These are phyloP conservation scores for Philopotamus ludificatus DNA, from an alignment of 1,140 invertebrate genomes.

Conservation along the genomic window DNA sequence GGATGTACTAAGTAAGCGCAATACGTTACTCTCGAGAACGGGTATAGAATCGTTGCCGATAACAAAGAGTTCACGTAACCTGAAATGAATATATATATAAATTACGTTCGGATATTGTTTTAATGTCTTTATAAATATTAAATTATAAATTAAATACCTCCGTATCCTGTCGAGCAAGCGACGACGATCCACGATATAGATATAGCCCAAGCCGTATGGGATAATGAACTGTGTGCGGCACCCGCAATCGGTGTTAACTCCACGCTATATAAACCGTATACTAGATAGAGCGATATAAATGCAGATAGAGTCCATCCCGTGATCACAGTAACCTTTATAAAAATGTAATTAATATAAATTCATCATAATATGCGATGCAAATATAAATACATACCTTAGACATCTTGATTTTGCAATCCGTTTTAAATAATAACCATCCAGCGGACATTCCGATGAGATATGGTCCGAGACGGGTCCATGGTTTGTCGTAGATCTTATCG, in stretches of 20 bases:
- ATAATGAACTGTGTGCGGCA: conserved; percentile 79
- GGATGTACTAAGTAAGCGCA: conserved; percentile 82
- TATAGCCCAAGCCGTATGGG: conserved; percentile 81
- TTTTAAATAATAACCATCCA: conserved; percentile 80
- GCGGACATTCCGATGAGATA: conserved; percentile 82
- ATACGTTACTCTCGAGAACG: conserved; percentile 81
- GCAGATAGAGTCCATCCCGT: conserved; percentile 69
- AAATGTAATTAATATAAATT: background rate
- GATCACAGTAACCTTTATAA: conserved; percentile 60
- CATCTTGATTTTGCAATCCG: conserved; percentile 75
- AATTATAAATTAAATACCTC: conserved; percentile 58
- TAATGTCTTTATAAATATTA: background rate
- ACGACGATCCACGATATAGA: conserved; percentile 83
- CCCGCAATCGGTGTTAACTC: conserved; percentile 67
- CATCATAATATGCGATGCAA: background rate
- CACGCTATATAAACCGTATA: conserved; percentile 74
- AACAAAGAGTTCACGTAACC: conserved; percentile 71
- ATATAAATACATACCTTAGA: conserved; percentile 57
- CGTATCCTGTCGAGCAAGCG: conserved; percentile 84
- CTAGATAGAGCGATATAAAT: conserved; percentile 64
- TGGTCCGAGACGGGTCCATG: conserved; percentile 79
- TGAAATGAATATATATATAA: conserved; percentile 46
- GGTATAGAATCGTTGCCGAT: conserved; percentile 75
- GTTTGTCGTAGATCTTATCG: conserved; percentile 86
- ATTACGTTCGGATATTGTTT: background rate